A percentile compares a stretch with the other conserved stretches of the same genome.
Evolutionary conservation across 2,797 vertebrate genomes (phyloP).

Genomic region (Pipistrellus pipistrellus): DNA sequence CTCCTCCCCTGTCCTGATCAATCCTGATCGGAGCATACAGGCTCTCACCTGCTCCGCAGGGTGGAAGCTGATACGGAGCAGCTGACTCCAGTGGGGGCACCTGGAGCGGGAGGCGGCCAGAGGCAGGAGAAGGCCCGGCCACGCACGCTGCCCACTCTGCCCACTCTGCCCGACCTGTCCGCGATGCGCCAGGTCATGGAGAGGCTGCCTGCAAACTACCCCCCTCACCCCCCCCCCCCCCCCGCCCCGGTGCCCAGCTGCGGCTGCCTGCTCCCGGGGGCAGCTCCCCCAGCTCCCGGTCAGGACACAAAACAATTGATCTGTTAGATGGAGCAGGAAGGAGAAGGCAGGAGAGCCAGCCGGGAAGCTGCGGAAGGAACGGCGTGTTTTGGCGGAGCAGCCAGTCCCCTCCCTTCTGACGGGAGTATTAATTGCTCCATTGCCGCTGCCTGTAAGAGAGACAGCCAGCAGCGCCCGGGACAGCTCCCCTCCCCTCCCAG

Average conservation of each 20-base stretch:
- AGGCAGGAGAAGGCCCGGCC: background rate
- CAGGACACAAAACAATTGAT: slow-evolving; percentile 46
- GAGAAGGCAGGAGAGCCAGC: background rate
- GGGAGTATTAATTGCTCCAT: slow-evolving; percentile 84
- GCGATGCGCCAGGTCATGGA: background rate
- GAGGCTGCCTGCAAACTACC: slow-evolving; percentile 72
- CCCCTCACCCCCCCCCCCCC: too few species aligned
- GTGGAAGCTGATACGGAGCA: background rate
- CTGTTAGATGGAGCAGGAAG: slow-evolving; percentile 43
- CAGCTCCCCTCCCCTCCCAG: slow-evolving; percentile 69
- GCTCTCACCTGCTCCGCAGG: background rate
- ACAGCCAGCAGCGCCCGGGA: slow-evolving; percentile 72
- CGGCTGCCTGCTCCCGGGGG: background rate
- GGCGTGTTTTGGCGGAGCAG: slow-evolving; percentile 65
- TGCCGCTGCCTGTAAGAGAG: slow-evolving; percentile 72
- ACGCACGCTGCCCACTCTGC: background rate
- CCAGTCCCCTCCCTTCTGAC: slow-evolving; percentile 62
- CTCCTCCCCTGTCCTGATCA: background rate
- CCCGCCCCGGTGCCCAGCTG: background rate
- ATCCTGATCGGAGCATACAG: background rate
- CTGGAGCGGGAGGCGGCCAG: background rate
- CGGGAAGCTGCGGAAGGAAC: slow-evolving; percentile 31
- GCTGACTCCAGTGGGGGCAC: background rate
- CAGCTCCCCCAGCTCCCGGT: background rate
- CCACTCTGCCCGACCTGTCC: background rate